Conservation (phyloP, 2,888 invertebrate genomes). For the Sympetrum striolatum region DNA sequence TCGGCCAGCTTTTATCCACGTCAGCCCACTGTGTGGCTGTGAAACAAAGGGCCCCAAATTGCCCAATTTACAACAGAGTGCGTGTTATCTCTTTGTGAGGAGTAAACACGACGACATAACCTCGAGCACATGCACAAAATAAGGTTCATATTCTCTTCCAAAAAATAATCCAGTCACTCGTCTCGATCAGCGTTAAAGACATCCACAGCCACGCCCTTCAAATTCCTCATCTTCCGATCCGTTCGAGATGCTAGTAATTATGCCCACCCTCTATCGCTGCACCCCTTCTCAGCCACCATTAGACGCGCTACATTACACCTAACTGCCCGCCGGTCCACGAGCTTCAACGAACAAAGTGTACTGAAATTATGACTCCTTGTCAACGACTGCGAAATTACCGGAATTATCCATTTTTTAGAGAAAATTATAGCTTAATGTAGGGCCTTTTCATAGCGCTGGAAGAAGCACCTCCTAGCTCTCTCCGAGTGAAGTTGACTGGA, state of each 20-base stretch:
- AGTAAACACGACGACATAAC: neutral
- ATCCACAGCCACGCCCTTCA: neutral
- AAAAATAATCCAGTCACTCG: neutral
- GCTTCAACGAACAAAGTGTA: constrained; percentile 44
- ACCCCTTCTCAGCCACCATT: neutral
- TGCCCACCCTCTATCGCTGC: neutral
- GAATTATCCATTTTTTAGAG: constrained; percentile 45
- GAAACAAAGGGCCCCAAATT: neutral
- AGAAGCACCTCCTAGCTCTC: neutral
- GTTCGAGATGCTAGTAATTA: constrained; percentile 23
- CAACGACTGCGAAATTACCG: constrained; percentile 44
- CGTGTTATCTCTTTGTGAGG: neutral
- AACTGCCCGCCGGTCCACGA: constrained; percentile 42
- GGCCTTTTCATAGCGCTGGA: constrained; percentile 15
- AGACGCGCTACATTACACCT: constrained; percentile 44
- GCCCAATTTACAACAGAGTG: neutral
- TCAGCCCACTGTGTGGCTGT: neutral
- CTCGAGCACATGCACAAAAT: neutral
- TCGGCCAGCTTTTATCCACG: too few relatives aligned
- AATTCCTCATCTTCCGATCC: neutral
- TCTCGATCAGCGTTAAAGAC: neutral
- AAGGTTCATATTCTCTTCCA: neutral
- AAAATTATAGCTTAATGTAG: constrained; percentile 44
- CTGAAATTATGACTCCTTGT: constrained; percentile 45
- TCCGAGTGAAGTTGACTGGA: constrained; percentile 45